phyloP scores from a whole-genome alignment of 1,140 invertebrate species.

The Drosophila oshimai region DNA sequence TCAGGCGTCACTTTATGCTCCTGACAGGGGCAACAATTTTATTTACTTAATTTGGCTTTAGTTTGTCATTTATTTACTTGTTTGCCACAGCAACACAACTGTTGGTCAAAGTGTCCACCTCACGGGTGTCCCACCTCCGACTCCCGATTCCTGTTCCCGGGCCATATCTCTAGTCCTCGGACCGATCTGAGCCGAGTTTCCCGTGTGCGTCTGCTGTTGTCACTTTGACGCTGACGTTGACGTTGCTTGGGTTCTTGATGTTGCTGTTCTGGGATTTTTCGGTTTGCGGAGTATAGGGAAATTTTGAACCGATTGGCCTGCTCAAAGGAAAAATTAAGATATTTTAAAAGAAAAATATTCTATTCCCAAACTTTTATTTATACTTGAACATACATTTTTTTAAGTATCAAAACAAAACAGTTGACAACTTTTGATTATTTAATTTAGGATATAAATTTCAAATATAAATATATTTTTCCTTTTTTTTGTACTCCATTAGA shows the following conservation, averaged over 20 bases:
- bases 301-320: background rate
- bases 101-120: constrained; percentile 22
- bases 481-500: background rate
- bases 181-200: constrained; percentile 10
- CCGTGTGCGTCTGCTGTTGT: constrained; percentile 66
- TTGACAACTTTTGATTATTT: too few relatives aligned
- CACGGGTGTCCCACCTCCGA: constrained; percentile 2
- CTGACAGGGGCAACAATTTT: constrained; percentile 79
- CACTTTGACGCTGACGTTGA: constrained; percentile 70
- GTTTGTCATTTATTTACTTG: constrained; percentile 82
- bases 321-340: background rate
- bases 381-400: too few relatives aligned
- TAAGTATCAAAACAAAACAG: too few relatives aligned
- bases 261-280: background rate
- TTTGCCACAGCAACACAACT: constrained; percentile 59
- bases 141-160: background rate
- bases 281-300: background rate
- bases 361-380: too few relatives aligned
- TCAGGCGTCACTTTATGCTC: constrained; percentile 73
- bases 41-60: constrained; percentile 82
- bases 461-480: background rate
- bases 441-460: too few relatives aligned
- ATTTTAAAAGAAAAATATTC: background rate
- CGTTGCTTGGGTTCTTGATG: constrained; percentile 1
- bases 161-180: constrained; percentile 15